phyloP scores from a whole-genome alignment of 1,140 invertebrate genomes.

The Zaprionus ghesquierei region DNA sequence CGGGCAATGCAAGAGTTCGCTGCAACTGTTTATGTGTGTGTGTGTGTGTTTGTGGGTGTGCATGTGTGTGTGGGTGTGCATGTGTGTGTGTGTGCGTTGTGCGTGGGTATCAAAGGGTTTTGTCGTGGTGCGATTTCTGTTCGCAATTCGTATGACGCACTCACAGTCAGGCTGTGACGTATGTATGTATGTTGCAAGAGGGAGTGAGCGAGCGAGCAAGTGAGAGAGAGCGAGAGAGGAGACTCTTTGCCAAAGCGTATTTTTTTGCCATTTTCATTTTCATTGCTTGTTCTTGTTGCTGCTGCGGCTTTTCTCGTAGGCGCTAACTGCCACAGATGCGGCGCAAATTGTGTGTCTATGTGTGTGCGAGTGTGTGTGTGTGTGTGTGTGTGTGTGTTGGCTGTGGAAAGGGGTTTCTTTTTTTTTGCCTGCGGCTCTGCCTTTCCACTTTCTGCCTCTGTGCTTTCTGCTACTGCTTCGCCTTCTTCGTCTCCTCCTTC shows the following conservation, averaged over 20 bases:
- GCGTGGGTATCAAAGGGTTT: neutral
- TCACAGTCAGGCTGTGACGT: neutral
- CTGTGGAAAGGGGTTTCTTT: conserved; percentile 22
- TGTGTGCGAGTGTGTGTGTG: neutral
- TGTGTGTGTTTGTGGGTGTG: neutral
- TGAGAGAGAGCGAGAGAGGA: neutral
- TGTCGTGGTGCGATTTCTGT: too few relatives aligned
- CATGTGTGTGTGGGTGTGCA: neutral
- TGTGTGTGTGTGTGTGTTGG: conserved; percentile 7
- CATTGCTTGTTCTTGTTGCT: neutral
- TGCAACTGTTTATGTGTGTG: neutral
- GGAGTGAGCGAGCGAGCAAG: neutral
- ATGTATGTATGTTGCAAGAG: neutral
- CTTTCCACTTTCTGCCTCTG: too few relatives aligned
- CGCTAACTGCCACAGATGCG: conserved; percentile 33
- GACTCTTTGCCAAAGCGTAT: neutral
- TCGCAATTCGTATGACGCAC: neutral
- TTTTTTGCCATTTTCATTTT: conserved; percentile 9
- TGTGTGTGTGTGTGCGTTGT: neutral
- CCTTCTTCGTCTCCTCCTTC: neutral
- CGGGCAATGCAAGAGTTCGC: conserved; percentile 17
- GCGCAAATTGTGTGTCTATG: conserved; percentile 26
- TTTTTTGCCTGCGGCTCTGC: neutral
- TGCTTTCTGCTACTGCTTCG: neutral
- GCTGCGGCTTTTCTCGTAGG: conserved; percentile 18